A percentile compares a stretch with the other conserved stretches of the same genome.
Evolutionary conservation across 1,140 invertebrate genomes (phyloP).

Genomic region (Lepidurus packardi): DNA sequence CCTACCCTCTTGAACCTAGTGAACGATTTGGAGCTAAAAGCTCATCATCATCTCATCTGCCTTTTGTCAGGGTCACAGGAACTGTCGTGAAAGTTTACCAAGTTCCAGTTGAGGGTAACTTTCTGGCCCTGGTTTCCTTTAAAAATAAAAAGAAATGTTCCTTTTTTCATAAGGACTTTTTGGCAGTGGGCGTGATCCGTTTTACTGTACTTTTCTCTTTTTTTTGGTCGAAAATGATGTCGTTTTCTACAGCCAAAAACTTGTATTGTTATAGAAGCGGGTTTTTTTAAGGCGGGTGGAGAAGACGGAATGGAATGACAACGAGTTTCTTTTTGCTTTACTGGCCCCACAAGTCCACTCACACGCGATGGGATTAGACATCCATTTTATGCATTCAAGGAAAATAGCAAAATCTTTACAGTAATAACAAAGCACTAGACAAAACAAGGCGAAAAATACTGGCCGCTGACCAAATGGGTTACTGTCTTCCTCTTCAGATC

Average conservation of each 20-base stretch:
- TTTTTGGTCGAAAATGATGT: too few relatives aligned
- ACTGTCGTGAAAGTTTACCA: slow-evolving; percentile 2
- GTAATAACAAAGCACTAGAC: neutral
- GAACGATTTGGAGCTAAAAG: slow-evolving; percentile 8
- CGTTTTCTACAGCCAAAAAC: neutral
- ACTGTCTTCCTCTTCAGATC: neutral
- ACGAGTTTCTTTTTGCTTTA: neutral
- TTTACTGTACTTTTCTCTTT: too few relatives aligned
- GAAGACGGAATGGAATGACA: neutral
- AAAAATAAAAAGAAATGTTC: neutral
- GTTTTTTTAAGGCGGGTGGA: neutral
- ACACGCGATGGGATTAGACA: slow-evolving; percentile 12
- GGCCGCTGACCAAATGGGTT: slow-evolving; percentile 3
- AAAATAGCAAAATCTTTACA: neutral
- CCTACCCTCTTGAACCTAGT: neutral
- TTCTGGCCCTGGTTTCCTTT: neutral
- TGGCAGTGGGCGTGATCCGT: neutral
- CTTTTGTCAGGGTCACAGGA: neutral
- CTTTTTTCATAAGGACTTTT: neutral
- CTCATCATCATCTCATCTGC: slow-evolving; percentile 18
- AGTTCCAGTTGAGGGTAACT: neutral
- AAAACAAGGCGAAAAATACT: neutral
- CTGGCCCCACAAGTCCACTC: slow-evolving; percentile 16
- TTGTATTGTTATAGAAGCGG: slow-evolving; percentile 16
- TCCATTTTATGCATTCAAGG: neutral